Base-by-base conservation (phyloP, 2,797 vertebrate species). In the Ciconia nigra region DNA sequence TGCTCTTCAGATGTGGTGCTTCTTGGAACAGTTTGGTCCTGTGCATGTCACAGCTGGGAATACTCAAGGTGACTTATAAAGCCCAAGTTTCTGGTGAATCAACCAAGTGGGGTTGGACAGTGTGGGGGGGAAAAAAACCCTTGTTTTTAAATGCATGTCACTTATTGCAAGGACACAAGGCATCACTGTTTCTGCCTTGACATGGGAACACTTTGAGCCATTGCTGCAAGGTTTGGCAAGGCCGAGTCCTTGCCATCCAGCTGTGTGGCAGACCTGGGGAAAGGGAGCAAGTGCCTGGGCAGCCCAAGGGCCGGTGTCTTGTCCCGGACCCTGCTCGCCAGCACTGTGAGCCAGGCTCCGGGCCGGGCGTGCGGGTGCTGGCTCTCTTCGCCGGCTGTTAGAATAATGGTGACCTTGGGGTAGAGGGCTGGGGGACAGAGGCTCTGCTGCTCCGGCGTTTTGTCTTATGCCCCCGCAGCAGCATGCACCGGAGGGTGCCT, bases 91-190 rank as follows among this genome's bases (percentile, higher is more conserved):
- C 24, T 58, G 33, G 49, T 58, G 46, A 90, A 63, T 47, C 41
- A 28, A 8, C 35, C 26, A 55, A 8, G 9, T 66, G 21, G 9
- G 6, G 8, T 12, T 17, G 17, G 26, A 54, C 9, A 14, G 4
- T 1, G 7, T 1, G 15, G 49, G 1, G 11, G 52, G 11, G 7
- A 4, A 1, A 2, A 19, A 11, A 25, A 2, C 0, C 5, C 9
- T 29, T 41, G 3, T 11, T 69, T 81, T 85, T 76, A 83, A 73
- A 25, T 41, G 17, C 6, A 1, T 17, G 15, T 37, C 35, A 33
- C 37, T 54, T 83, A 39, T 18, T 73, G 26, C 15, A 31, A 46
- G 21, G 62, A 9, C 46, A n/a, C 4, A 9, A 35, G 22, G 37
- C 15, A 16, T 35, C 47, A 3, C 4, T 5, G 28, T 8, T 22